Percentiles rank a stretch among this genome's conserved stretches.
Evolutionary conservation across 2,797 vertebrate genomes (phyloP).

Genomic region (Falco peregrinus): DNA sequence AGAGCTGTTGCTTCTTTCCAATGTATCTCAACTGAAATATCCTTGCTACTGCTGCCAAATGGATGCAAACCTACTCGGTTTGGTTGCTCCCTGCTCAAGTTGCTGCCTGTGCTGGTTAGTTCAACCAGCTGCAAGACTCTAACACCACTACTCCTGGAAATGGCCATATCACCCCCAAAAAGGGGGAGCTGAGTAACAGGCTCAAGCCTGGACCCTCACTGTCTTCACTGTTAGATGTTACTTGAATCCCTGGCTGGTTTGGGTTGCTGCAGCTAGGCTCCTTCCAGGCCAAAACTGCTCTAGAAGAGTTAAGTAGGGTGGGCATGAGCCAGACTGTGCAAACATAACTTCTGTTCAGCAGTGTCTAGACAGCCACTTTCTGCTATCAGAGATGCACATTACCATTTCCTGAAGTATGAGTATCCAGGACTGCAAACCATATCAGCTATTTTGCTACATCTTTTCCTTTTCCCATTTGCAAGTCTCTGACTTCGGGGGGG

Average conservation of each 20-base stretch:
- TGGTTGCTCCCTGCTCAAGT: neutral
- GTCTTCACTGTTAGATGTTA: neutral
- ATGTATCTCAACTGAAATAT: neutral
- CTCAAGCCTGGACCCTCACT: neutral
- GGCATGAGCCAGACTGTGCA: neutral
- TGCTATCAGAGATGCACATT: neutral
- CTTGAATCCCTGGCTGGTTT: neutral
- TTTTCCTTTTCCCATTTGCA: neutral
- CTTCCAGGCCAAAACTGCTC: neutral
- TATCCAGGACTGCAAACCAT: neutral
- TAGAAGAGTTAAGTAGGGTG: neutral
- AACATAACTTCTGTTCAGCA: neutral
- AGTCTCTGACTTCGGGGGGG: neutral
- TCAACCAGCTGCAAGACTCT: neutral
- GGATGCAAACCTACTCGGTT: neutral
- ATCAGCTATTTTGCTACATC: neutral
- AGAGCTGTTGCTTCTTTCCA: neutral
- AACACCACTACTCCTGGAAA: neutral
- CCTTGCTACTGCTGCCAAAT: neutral
- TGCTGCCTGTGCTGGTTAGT: neutral
- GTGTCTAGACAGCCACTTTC: neutral
- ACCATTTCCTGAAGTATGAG: neutral
- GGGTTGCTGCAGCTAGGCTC: neutral
- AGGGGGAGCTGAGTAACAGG: neutral
- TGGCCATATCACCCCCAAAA: accelerated